Evolutionary conservation across 2,797 vertebrate species (phyloP).

Genomic region (Todus mexicanus): DNA sequence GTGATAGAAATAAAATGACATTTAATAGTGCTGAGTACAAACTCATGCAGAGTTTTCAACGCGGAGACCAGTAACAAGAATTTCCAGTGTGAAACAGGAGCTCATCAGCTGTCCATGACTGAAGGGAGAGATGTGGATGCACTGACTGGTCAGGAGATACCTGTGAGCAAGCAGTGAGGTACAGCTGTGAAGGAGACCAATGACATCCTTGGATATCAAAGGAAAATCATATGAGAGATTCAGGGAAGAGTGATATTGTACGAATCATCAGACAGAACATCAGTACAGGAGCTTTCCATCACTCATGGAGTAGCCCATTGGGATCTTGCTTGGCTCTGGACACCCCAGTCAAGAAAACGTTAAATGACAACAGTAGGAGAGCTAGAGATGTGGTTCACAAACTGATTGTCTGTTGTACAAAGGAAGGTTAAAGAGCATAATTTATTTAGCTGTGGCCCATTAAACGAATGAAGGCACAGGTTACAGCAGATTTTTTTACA

Average conservation of each 20-base stretch:
- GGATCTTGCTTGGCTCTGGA: background rate
- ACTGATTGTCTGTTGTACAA: background rate
- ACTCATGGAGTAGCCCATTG: background rate
- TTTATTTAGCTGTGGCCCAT: background rate
- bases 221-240: background rate
- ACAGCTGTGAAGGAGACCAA: background rate
- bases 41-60: background rate
- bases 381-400: background rate
- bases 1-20: background rate
- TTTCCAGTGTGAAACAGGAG: background rate
- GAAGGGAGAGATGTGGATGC: background rate
- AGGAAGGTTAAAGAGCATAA: background rate
- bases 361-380: background rate
- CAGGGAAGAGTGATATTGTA: background rate
- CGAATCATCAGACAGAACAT: background rate
- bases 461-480: background rate
- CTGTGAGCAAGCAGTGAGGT: background rate
- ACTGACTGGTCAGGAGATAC: background rate
- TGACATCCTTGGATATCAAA: background rate
- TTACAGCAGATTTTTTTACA: background rate
- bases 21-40: background rate
- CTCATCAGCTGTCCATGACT: background rate
- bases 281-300: background rate
- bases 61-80: background rate
- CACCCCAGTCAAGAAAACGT: background rate